Conservation (phyloP, 2,888 invertebrate genomes). For the Pandemis cinnamomeana region DNA sequence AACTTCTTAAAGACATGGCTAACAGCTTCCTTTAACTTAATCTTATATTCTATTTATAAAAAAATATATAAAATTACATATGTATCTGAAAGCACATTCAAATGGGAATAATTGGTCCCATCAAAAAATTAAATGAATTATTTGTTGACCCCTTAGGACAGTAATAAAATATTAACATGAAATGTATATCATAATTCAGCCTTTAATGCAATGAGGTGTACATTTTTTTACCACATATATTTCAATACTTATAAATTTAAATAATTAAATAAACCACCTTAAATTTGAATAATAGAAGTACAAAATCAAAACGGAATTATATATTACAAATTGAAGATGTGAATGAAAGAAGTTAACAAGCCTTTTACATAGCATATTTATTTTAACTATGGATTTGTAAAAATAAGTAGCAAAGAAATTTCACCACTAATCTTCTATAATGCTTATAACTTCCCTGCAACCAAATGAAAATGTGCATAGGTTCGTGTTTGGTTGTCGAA, state of each 20-base stretch:
- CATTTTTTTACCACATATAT: background rate
- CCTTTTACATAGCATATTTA: conserved; percentile 18
- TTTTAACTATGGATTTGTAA: conserved; percentile 28
- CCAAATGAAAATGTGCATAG: conserved; percentile 1
- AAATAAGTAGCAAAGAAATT: conserved; percentile 29
- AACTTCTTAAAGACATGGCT: conserved; percentile 2
- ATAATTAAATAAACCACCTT: too few relatives aligned
- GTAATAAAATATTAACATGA: background rate
- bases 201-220: background rate
- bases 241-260: background rate
- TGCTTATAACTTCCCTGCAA: too few relatives aligned
- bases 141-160: background rate
- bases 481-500: background rate
- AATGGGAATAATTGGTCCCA: background rate
- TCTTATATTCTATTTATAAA: background rate
- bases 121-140: background rate
- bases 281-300: background rate
- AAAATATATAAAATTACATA: background rate
- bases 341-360: background rate
- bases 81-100: background rate
- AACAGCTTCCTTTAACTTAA: conserved; percentile 8
- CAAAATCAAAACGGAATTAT: background rate
- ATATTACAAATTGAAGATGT: background rate
- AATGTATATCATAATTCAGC: background rate
- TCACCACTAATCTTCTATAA: background rate